Base-by-base conservation (phyloP, 2,888 invertebrate genomes). In the Acanthosoma haemorrhoidale region DNA sequence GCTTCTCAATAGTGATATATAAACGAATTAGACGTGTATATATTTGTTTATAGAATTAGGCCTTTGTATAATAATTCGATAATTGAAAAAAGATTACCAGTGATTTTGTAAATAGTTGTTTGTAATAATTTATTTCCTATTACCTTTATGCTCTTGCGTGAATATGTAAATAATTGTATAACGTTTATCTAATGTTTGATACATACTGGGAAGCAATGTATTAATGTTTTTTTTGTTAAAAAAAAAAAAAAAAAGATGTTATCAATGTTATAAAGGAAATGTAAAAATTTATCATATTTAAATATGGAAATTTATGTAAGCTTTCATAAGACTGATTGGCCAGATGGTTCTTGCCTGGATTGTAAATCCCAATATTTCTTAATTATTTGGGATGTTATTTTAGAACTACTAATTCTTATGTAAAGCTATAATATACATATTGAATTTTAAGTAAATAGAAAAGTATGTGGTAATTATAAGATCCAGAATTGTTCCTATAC, bases 1-100 rank as follows among this genome's bases (percentile, higher is more conserved):
- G 66, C 66, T 66, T 41, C 66, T 66, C 41, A 60, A 66, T 66
- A 66, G 66, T 66, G 66, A 66, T 41, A 66, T 66, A 15, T 66
- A 41, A 66, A 66, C 66, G 66, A 66, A 66, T 66, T 39, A 66
- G 66, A 66, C 36, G 16, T 61, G 61, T 61, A 61, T 2, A 61
- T 61, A 61, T 11, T 61, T 61, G 61, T 61, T 61, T 61, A 61
- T 61, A 61, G 61, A 18, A 4, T 38, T 61, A 36, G 61, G 21
- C 34, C 4, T 38, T 21, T 61, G 61, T 61, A 61, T 36, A 61
- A 36, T 38, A 61, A 36, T 32, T 61, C 61, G 61, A 61, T 36
- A 32, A 61, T 32, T 29, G 32, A 32, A 13, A 36, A 36, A 61
- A 36, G 36, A 61, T 61, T 61, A 61, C 61, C 61, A 61, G 61